These are phyloP conservation scores for Parotia lawesii DNA, from an alignment of 2,113 vertebrate species.

Conservation along the genomic window DNA sequence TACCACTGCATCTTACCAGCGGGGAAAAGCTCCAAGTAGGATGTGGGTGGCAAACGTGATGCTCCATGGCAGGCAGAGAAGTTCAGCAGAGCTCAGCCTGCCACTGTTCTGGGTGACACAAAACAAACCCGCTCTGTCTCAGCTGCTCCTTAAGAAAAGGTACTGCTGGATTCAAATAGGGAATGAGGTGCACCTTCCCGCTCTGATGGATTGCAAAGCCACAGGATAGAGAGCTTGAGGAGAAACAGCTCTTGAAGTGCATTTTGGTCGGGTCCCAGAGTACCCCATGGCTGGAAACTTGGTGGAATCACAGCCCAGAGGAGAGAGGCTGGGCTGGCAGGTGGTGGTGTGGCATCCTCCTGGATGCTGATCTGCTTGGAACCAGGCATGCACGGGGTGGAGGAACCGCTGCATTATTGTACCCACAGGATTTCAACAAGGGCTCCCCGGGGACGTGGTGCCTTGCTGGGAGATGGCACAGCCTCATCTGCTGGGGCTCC, in stretches of 20 bases:
- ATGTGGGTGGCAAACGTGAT: neutral
- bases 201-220: neutral
- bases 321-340: neutral
- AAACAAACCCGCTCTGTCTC: rapidly evolving
- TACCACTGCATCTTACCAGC: neutral
- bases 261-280: neutral
- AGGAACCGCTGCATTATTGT: neutral
- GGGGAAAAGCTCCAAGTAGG: neutral
- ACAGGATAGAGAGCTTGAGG: neutral
- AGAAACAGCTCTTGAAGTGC: neutral
- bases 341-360: rapidly evolving
- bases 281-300: neutral
- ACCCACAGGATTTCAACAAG: neutral
- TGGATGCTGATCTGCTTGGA: neutral
- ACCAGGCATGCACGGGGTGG: rapidly evolving
- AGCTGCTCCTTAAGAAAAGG: neutral
- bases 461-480: neutral
- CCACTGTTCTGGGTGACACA: constrained; percentile 8
- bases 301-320: neutral
- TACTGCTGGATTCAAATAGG: neutral
- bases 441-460: neutral
- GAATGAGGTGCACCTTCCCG: neutral
- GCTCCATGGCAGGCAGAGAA: neutral
- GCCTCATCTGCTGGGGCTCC: neutral
- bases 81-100: neutral